Conservation (phyloP, 1,140 invertebrate genomes). For the Papilio aristodemus region DNA sequence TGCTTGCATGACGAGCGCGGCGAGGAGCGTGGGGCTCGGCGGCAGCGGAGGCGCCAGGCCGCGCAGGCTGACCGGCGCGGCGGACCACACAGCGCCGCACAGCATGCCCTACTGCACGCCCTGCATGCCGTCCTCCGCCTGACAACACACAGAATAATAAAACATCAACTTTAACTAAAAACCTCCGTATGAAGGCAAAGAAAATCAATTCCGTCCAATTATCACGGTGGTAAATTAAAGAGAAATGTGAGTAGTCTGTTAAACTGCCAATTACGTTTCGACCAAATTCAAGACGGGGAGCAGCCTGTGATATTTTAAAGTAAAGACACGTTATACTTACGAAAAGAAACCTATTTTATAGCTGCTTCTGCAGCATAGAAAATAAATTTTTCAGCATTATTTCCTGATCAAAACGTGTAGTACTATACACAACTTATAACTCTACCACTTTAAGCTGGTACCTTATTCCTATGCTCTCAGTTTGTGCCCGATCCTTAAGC, state of each 20-base stretch:
- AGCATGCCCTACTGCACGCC: slow-evolving; percentile 60
- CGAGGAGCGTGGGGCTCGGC: slow-evolving; percentile 61
- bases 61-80: slow-evolving; percentile 71
- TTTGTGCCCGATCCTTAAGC: slow-evolving; percentile 2
- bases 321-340: too few relatives aligned
- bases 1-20: slow-evolving; percentile 73
- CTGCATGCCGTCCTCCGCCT: slow-evolving; percentile 36
- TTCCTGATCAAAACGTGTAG: not conserved
- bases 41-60: slow-evolving; percentile 67
- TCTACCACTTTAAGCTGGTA: slow-evolving; percentile 4
- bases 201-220: too few relatives aligned
- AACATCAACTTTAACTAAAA: too few relatives aligned
- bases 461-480: not conserved
- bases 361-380: too few relatives aligned
- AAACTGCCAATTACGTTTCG: too few relatives aligned
- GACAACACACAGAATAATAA: not conserved
- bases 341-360: too few relatives aligned
- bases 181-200: too few relatives aligned
- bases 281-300: too few relatives aligned
- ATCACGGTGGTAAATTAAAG: too few relatives aligned
- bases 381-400: not conserved
- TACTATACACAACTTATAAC: not conserved
- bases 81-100: slow-evolving; percentile 68
- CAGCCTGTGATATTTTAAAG: too few relatives aligned
- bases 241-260: too few relatives aligned